Conservation (phyloP, 1,140 invertebrate species). For the Pogonognathellus flavescens region DNA sequence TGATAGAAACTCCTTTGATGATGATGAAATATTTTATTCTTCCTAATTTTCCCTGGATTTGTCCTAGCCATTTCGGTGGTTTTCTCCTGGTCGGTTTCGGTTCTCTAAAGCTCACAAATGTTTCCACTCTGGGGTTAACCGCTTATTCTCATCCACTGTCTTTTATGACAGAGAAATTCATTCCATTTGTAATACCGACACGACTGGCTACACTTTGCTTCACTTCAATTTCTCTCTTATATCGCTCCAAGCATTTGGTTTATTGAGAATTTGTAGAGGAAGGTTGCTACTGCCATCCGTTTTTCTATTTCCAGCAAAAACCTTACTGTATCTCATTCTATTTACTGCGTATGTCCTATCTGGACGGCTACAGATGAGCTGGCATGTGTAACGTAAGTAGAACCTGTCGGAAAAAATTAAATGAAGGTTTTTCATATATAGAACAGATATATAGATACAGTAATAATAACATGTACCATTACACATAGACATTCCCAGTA, state of each 20-base stretch:
- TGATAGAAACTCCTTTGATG: slow-evolving; percentile 51
- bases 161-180: slow-evolving; percentile 40
- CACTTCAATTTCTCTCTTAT: not conserved
- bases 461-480: too few species aligned
- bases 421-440: too few species aligned
- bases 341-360: too few species aligned
- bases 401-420: too few species aligned
- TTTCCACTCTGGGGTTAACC: slow-evolving; percentile 39
- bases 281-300: too few species aligned
- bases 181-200: slow-evolving; percentile 18
- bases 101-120: slow-evolving; percentile 9
- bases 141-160: slow-evolving; percentile 32
- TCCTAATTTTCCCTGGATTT: slow-evolving; percentile 49
- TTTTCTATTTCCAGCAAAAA: not conserved
- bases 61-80: slow-evolving; percentile 4
- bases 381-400: too few species aligned
- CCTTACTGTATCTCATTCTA: too few species aligned
- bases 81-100: not conserved
- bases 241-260: slow-evolving; percentile 28
- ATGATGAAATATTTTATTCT: slow-evolving; percentile 53
- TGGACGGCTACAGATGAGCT: too few species aligned
- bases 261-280: slow-evolving; percentile 41
- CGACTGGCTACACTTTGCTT: not conserved
- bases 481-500: too few species aligned
- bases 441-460: too few species aligned